Evolutionary conservation across 2,888 invertebrate genomes (phyloP), one percentile per base, ranked within the genome.

Genomic region (Orthonevra nobilis): DNA sequence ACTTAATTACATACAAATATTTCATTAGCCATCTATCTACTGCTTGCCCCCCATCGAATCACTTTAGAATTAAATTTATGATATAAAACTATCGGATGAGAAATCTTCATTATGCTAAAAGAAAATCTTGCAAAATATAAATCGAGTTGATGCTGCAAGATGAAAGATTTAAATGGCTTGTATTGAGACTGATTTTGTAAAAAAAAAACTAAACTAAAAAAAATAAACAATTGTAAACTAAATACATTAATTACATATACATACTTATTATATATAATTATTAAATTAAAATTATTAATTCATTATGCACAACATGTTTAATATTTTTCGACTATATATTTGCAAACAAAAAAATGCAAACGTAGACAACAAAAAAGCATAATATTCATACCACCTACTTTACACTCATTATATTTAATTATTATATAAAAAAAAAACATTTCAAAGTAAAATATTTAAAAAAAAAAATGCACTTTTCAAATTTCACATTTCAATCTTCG

Each of bases 151-250:
- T 40, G 46, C 56, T 73, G 68, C 46, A 61, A 60, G 44, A 73
- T 68, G 73, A 73, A 54, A 68, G 66, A 73, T 83, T 82, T 82
- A 82, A 82, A 84, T 83, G 84, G 85, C 85, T 84, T 85, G 84
- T 84, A 85, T 85, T 85, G 85, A 85, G 85, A 85, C 85, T 85
- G 85, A 85, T 85, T 85, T 85, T 85, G 82, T 84, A 84, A 84
- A 81, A 81, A 74, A 52, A 66, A 46, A 69, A 50, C 34, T 40
- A 50, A 73, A 66, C 28, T 23, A 64, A 64, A 56, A 32, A 63
- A 72, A 66, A 56, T n/a, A 20, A 40, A 50, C 28, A 34, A 48
- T 28, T 7, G 32, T 12, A 17, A n/a, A n/a, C n/a, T 34, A 40
- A 28, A 36, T 10, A 17, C 32, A 42, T n/a, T 17, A 58, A 28